Percentiles rank a stretch among this genome's conserved stretches.
phyloP scores from a whole-genome alignment of 2,888 invertebrate genomes.

The Allygus modestus region DNA sequence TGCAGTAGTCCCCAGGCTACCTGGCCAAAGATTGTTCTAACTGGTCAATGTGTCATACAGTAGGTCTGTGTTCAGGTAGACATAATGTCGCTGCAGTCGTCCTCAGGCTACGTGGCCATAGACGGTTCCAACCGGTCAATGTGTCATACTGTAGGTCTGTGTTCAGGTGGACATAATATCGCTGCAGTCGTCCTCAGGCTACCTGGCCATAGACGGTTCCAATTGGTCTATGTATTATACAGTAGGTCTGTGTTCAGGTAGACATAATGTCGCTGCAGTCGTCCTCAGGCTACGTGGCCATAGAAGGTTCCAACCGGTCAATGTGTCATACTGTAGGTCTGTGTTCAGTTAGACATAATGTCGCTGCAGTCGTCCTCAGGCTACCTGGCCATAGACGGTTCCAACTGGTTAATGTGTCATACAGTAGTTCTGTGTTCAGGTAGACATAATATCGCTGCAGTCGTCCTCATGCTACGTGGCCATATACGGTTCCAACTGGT shows the following conservation, averaged over 20 bases:
- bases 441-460: neutral
- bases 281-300: constrained; percentile 74
- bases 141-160: no score
- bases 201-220: constrained; percentile 82
- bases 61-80: constrained; percentile 15
- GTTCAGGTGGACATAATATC: constrained; percentile 8
- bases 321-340: no score
- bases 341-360: constrained; percentile 9
- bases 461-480: constrained; percentile 74
- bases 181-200: neutral
- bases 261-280: neutral
- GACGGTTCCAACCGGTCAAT: constrained; percentile 89
- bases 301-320: constrained; percentile 88
- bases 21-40: constrained; percentile 85
- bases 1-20: neutral
- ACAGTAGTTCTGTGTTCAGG: no score
- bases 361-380: neutral
- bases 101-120: constrained; percentile 75
- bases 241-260: no score
- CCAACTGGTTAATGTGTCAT: no score
- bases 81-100: neutral
- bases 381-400: constrained; percentile 81
- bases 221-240: constrained; percentile 88
- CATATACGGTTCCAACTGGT: constrained; percentile 87
- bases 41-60: no score